Percentiles rank a stretch among this genome's conserved stretches.
phyloP scores from a whole-genome alignment of 2,888 invertebrate species.

The Aquatica leii region DNA sequence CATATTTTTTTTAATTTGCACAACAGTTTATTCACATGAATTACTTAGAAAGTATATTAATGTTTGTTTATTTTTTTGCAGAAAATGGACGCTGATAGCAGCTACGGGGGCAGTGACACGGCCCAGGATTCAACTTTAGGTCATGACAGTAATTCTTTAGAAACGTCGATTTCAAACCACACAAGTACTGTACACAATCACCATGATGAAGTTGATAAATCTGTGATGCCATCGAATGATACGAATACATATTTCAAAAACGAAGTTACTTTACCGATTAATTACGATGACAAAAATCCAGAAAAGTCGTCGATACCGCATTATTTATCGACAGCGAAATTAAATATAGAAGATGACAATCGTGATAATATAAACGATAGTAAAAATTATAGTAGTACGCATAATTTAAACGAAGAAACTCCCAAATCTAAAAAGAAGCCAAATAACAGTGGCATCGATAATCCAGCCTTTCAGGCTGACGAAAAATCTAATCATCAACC shows the following conservation, averaged over 20 bases:
- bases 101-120: slow-evolving; percentile 60
- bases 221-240: slow-evolving; percentile 31
- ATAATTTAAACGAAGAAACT: slow-evolving; percentile 52
- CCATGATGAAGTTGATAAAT: slow-evolving; percentile 25
- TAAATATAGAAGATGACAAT: slow-evolving; percentile 58
- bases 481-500: slow-evolving; percentile 60
- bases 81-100: slow-evolving; percentile 60
- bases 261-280: slow-evolving; percentile 59
- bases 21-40: slow-evolving; percentile 3
- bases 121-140: slow-evolving; percentile 55
- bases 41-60: background rate
- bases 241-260: slow-evolving; percentile 56
- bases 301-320: slow-evolving; percentile 51
- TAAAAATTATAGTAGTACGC: slow-evolving; percentile 58
- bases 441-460: slow-evolving; percentile 59
- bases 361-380: slow-evolving; percentile 57
- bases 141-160: slow-evolving; percentile 50
- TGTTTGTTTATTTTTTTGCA: slow-evolving; percentile 14
- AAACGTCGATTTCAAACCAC: slow-evolving; percentile 41
- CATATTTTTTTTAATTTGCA: slow-evolving; percentile 1
- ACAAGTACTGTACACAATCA: slow-evolving; percentile 36
- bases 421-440: slow-evolving; percentile 46
- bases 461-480: slow-evolving; percentile 58
- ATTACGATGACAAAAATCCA: slow-evolving; percentile 54
- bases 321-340: slow-evolving; percentile 57